A percentile compares a stretch with the other conserved stretches of the same genome.
These are phyloP conservation scores for Ciona savignyi DNA, from an alignment of 23 tunicate genomes.

Conservation along the genomic window DNA sequence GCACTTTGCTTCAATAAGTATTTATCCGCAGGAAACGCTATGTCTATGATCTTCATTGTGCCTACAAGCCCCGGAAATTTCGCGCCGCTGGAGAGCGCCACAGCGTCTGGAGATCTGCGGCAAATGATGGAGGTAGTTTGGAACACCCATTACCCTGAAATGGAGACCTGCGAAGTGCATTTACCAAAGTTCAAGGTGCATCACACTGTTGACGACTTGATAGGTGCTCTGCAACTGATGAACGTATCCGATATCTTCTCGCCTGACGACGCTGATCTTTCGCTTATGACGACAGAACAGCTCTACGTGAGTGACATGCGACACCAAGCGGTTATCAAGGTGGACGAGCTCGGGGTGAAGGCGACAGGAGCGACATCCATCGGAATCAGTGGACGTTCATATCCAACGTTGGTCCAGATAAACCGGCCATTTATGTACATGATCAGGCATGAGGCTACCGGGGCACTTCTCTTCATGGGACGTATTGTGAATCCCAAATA, in stretches of 20 bases:
- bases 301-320: constrained; percentile 47
- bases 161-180: constrained; percentile 17
- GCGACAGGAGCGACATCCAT: constrained; percentile 61
- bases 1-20: no score
- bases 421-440: constrained; percentile 65
- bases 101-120: not conserved
- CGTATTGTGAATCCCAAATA: constrained; percentile 36
- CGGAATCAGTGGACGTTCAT: constrained; percentile 8
- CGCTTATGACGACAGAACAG: constrained; percentile 29
- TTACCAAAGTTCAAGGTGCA: constrained; percentile 73
- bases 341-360: constrained; percentile 72
- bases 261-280: constrained; percentile 35
- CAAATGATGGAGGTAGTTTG: not conserved
- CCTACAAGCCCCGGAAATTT: not conserved
- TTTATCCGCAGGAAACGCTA: not conserved
- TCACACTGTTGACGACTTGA: constrained; percentile 26
- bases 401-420: constrained; percentile 16
- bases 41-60: not conserved
- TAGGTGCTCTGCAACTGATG: constrained; percentile 16
- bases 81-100: not conserved
- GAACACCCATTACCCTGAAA: not conserved
- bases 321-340: constrained; percentile 69
- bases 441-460: constrained; percentile 50
- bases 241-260: constrained; percentile 57
- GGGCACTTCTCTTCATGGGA: constrained; percentile 57